These are phyloP conservation scores for Ptiloglossa arizonensis DNA, from an alignment of 1,140 invertebrate species.

Conservation along the genomic window DNA sequence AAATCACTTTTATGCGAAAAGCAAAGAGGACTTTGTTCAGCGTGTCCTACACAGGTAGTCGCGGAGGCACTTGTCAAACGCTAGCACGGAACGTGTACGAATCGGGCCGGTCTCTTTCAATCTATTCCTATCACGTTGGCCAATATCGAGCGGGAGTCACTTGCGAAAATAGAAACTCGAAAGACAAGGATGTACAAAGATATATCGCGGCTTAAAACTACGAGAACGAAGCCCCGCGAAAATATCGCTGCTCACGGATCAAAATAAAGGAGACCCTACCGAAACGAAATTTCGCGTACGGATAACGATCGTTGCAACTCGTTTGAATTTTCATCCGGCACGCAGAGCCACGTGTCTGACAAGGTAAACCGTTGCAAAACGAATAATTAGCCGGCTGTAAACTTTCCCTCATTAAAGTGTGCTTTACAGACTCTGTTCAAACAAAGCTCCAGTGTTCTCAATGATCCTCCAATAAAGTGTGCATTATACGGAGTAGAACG, in stretches of 20 bases:
- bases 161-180: slow-evolving; percentile 24
- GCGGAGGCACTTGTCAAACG: slow-evolving; percentile 1
- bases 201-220: not conserved
- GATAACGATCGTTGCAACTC: not conserved
- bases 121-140: slow-evolving; percentile 29
- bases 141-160: slow-evolving; percentile 26
- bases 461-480: not conserved
- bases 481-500: not conserved
- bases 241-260: not conserved
- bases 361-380: not conserved
- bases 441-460: not conserved
- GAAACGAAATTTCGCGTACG: not conserved
- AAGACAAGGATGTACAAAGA: slow-evolving; percentile 1
- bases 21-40: slow-evolving; percentile 5
- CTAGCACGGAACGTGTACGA: not conserved
- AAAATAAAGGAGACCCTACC: not conserved
- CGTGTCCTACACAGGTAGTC: not conserved
- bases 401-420: not conserved
- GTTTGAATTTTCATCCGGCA: not conserved
- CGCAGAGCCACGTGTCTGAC: not conserved
- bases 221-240: not conserved
- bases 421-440: not conserved
- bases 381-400: not conserved
- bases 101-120: slow-evolving; percentile 8
- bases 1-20: slow-evolving; percentile 13